phyloP scores from a whole-genome alignment of 1,140 invertebrate species.

The Akabosia matsudoensis region DNA sequence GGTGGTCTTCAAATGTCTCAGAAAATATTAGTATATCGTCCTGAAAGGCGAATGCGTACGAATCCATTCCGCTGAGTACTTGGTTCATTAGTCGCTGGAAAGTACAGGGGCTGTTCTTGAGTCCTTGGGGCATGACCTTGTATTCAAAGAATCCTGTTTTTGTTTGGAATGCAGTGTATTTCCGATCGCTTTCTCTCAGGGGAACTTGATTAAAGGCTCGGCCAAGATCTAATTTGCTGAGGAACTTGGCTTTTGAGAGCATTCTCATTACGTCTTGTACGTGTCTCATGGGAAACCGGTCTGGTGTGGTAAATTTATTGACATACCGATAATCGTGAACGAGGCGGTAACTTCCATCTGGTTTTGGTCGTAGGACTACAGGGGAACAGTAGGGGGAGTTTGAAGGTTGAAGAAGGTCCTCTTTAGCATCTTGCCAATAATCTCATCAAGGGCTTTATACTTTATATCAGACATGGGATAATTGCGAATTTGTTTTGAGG shows the following conservation, averaged over 20 bases:
- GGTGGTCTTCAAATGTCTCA: slow-evolving; percentile 46
- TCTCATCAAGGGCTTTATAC: not conserved
- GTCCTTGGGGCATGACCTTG: slow-evolving; percentile 52
- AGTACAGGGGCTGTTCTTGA: slow-evolving; percentile 53
- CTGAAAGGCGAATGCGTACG: slow-evolving; percentile 50
- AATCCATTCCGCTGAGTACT: slow-evolving; percentile 46
- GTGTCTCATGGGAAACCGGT: slow-evolving; percentile 28
- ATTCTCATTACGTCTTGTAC: slow-evolving; percentile 9
- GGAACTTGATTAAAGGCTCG: slow-evolving; percentile 33
- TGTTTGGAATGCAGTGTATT: slow-evolving; percentile 49
- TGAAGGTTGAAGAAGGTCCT: slow-evolving; percentile 8
- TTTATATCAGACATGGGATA: not conserved
- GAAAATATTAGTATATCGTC: slow-evolving; percentile 58
- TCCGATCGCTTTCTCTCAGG: not conserved
- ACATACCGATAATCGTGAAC: slow-evolving; percentile 23
- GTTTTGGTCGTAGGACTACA: slow-evolving; percentile 19
- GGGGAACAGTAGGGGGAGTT: slow-evolving; percentile 25
- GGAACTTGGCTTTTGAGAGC: slow-evolving; percentile 23
- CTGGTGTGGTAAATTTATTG: slow-evolving; percentile 21
- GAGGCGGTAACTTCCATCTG: slow-evolving; percentile 22
- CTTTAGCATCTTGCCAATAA: slow-evolving; percentile 19
- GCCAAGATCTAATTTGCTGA: slow-evolving; percentile 23
- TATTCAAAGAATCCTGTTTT: slow-evolving; percentile 51
- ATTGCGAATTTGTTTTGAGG: not conserved
- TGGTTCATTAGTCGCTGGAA: slow-evolving; percentile 57